Evolutionary conservation across 2,888 invertebrate species (phyloP).

Genomic region (Nephrotoma guestfalica): DNA sequence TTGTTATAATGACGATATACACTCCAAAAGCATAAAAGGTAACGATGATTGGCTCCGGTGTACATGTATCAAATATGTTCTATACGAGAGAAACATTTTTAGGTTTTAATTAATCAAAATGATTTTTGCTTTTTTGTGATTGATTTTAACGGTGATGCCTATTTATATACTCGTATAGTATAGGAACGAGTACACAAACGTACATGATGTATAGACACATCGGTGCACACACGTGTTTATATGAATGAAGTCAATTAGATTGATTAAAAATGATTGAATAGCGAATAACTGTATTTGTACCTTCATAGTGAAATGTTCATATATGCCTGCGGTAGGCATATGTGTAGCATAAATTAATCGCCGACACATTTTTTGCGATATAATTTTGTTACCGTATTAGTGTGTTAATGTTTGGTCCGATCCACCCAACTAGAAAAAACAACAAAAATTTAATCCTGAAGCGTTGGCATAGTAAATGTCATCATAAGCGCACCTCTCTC

Average conservation of each 20-base stretch:
- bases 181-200: neutral
- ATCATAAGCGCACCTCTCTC: too few relatives aligned
- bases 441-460: too few relatives aligned
- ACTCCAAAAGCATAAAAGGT: neutral
- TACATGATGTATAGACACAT: neutral
- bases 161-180: neutral
- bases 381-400: too few relatives aligned
- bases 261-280: neutral
- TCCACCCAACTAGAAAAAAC: too few relatives aligned
- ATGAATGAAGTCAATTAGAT: neutral
- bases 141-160: neutral
- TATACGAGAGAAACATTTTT: neutral
- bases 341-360: too few relatives aligned
- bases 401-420: too few relatives aligned
- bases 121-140: neutral
- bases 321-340: too few relatives aligned
- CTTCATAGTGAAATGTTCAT: too few relatives aligned
- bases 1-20: neutral
- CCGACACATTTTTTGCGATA: too few relatives aligned
- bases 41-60: neutral
- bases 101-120: neutral
- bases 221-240: neutral
- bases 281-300: neutral
- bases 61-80: neutral
- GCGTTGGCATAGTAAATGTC: too few relatives aligned